Conservation (phyloP, 2,888 invertebrate genomes). For the Pogonocherus hispidulus region DNA sequence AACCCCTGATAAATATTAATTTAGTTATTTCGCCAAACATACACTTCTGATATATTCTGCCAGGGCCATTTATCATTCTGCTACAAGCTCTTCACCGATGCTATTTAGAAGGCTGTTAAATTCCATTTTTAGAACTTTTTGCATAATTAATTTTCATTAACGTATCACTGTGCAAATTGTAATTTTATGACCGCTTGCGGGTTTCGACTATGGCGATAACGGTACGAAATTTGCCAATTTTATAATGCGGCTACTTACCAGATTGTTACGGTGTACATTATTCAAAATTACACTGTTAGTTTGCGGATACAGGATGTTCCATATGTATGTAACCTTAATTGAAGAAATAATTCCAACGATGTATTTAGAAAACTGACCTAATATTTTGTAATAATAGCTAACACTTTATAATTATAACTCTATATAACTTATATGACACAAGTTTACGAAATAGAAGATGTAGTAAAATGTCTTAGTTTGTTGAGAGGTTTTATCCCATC, state of each 20-base stretch:
- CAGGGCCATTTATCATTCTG: slow-evolving; percentile 15
- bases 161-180: neutral
- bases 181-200: neutral
- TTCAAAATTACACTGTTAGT: neutral
- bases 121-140: slow-evolving; percentile 10
- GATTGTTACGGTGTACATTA: neutral
- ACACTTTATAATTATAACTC: too few relatives aligned
- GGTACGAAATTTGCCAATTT: neutral
- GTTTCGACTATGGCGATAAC: neutral
- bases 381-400: too few relatives aligned
- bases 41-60: slow-evolving; percentile 1
- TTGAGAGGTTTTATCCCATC: too few relatives aligned
- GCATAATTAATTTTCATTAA: slow-evolving; percentile 11
- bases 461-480: too few relatives aligned
- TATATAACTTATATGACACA: too few relatives aligned
- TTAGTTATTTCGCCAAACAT: slow-evolving; percentile 7
- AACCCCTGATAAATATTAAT: slow-evolving; percentile 5
- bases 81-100: neutral
- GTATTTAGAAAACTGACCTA: too few relatives aligned
- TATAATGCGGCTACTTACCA: neutral
- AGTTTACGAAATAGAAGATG: too few relatives aligned
- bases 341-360: too few relatives aligned
- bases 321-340: too few relatives aligned
- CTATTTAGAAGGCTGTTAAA: neutral
- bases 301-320: too few relatives aligned